phyloP scores from a whole-genome alignment of 2,888 invertebrate species.

The Sipha maydis region DNA sequence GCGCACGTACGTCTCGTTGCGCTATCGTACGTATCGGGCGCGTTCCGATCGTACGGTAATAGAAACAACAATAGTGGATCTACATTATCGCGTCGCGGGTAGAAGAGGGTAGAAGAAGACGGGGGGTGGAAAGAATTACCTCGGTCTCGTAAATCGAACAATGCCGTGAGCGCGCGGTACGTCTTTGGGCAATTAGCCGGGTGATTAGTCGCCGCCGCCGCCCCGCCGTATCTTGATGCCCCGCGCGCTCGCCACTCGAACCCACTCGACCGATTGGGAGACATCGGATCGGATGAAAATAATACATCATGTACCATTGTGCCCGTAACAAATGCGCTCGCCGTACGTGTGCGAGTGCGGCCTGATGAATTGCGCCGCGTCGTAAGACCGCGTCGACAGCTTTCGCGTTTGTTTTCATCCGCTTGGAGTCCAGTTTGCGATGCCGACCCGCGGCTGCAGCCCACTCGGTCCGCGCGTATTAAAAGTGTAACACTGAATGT shows the following conservation, averaged over 20 bases:
- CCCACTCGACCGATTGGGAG: background rate
- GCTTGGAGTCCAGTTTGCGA: too few species aligned
- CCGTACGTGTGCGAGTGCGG: background rate
- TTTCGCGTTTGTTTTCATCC: background rate
- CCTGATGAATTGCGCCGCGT: too few species aligned
- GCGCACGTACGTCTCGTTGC: too few species aligned
- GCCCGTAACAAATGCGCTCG: too few species aligned
- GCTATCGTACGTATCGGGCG: background rate
- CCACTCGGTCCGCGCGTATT: too few species aligned
- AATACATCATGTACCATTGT: too few species aligned
- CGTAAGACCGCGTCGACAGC: background rate
- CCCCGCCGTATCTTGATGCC: constrained; percentile 13
- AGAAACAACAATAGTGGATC: constrained; percentile 29
- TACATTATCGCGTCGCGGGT: constrained; percentile 13
- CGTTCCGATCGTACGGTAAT: constrained; percentile 18
- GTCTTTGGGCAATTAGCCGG: constrained; percentile 53
- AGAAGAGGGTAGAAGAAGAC: background rate
- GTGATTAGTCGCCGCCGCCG: constrained; percentile 23
- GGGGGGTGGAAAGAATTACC: constrained; percentile 10
- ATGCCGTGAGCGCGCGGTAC: constrained; percentile 27
- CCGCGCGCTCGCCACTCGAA: background rate
- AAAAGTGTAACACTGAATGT: too few species aligned
- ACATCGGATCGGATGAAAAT: too few species aligned
- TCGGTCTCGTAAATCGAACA: constrained; percentile 44
- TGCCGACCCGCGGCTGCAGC: too few species aligned